Evolutionary conservation across 2,888 invertebrate genomes (phyloP).

Genomic region (Apomyelois bistriatella): DNA sequence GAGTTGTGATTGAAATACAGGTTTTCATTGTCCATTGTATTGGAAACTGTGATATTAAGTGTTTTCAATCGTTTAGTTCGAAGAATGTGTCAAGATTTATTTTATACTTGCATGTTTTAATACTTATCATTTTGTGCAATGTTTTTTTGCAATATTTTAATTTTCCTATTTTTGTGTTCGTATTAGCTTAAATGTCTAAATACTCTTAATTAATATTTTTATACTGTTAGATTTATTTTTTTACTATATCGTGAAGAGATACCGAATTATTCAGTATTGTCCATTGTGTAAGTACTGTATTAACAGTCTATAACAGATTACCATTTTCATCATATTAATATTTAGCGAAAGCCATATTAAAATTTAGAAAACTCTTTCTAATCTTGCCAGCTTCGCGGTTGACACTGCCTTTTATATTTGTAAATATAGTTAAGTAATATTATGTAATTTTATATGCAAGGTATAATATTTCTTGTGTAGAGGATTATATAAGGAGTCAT

Average conservation of each 20-base stretch:
- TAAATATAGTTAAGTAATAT: conserved; percentile 61
- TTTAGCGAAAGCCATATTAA: conserved; percentile 74
- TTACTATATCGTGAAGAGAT: conserved; percentile 28
- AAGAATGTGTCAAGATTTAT: conserved; percentile 45
- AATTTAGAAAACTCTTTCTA: conserved; percentile 72
- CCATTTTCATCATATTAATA: conserved; percentile 54
- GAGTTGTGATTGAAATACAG: conserved; percentile 34
- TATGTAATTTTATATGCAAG: conserved; percentile 19
- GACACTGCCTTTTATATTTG: conserved; percentile 71
- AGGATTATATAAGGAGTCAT: conserved; percentile 1
- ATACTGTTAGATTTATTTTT: conserved; percentile 16
- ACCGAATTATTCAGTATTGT: conserved; percentile 30
- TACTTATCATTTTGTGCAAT: conserved; percentile 44
- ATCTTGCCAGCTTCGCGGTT: conserved; percentile 78
- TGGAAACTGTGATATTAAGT: conserved; percentile 79
- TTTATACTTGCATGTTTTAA: conserved; percentile 39
- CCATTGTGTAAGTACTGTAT: conserved; percentile 20
- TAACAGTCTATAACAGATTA: conserved; percentile 35
- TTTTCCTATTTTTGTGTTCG: conserved; percentile 58
- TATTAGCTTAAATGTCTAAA: conserved; percentile 33
- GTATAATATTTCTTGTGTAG: conserved; percentile 11
- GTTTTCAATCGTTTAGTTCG: conserved; percentile 67
- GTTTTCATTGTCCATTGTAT: conserved; percentile 47
- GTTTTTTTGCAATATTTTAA: conserved; percentile 44
- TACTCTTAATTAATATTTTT: conserved; percentile 32